Evolutionary conservation across 2,113 vertebrate species (phyloP).

Genomic region (Polypterus bichir): DNA sequence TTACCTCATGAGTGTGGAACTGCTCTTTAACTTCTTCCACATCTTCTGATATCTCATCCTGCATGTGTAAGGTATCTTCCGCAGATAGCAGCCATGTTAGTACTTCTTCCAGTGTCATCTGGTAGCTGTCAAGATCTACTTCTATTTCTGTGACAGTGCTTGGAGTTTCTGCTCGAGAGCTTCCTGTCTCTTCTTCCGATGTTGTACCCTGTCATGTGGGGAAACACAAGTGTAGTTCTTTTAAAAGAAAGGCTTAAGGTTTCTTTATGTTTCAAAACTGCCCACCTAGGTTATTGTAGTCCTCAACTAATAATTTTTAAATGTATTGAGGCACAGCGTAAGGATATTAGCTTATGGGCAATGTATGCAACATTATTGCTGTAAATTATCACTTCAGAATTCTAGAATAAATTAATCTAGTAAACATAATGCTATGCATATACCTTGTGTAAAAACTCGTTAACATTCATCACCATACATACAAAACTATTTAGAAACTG

Average conservation of each 20-base stretch:
- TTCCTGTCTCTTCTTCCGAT: conserved; percentile 40
- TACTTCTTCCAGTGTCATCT: conserved; percentile 87
- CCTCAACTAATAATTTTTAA: too few relatives aligned
- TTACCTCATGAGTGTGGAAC: conserved; percentile 89
- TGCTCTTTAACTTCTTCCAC: conserved; percentile 96
- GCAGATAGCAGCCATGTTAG: conserved; percentile 90
- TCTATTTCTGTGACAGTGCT: conserved; percentile 58
- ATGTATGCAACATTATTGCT: too few relatives aligned
- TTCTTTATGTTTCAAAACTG: too few relatives aligned
- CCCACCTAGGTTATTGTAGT: too few relatives aligned
- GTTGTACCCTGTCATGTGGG: conserved; percentile 17
- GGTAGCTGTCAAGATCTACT: conserved; percentile 73
- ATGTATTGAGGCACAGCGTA: too few relatives aligned
- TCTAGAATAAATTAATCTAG: too few relatives aligned
- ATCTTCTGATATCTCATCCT: conserved; percentile 80
- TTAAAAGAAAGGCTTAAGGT: neutral
- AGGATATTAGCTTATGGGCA: too few relatives aligned
- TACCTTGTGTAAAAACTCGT: too few relatives aligned
- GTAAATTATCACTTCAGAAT: too few relatives aligned
- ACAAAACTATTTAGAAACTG: too few relatives aligned
- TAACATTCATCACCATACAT: too few relatives aligned
- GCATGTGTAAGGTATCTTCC: conserved; percentile 76
- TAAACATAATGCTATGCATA: too few relatives aligned
- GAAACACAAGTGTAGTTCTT: neutral
- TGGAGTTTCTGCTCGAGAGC: conserved; percentile 51